These are phyloP conservation scores for Drosophila novamexicana DNA, from an alignment of 1,140 invertebrate species.

Conservation along the genomic window DNA sequence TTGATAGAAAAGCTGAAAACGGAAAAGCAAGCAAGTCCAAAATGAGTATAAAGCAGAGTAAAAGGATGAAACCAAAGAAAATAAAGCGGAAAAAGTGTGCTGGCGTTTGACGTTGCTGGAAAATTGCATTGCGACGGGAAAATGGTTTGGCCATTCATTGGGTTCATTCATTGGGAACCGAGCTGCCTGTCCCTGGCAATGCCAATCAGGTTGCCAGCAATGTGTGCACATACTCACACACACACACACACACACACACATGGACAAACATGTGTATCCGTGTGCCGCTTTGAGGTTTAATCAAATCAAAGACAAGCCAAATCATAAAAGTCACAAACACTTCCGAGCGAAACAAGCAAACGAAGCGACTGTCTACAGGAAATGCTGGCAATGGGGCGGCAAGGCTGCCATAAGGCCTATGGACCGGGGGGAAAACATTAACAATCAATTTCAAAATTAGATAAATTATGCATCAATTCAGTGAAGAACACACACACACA, in stretches of 20 bases:
- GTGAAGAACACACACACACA: not conserved
- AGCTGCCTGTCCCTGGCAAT: slow-evolving; percentile 20
- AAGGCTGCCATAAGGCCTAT: not conserved
- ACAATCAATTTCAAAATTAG: slow-evolving; percentile 35
- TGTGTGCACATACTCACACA: not conserved
- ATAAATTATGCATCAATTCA: slow-evolving; percentile 37
- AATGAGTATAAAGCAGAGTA: slow-evolving; percentile 21
- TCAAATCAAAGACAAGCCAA: slow-evolving; percentile 74
- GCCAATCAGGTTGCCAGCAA: slow-evolving; percentile 52
- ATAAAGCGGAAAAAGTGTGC: not conserved
- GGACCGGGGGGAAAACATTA: not conserved
- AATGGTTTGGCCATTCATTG: slow-evolving; percentile 63
- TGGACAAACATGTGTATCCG: not conserved
- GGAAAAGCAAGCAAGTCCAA: not conserved
- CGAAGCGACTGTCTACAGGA: slow-evolving; percentile 26
- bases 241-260: not conserved
- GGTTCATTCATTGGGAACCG: slow-evolving; percentile 59
- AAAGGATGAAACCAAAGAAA: not conserved
- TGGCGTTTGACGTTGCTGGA: not conserved
- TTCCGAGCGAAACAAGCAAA: slow-evolving; percentile 47
- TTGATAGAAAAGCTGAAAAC: slow-evolving; percentile 38
- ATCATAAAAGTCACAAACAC: slow-evolving; percentile 59
- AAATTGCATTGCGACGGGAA: slow-evolving; percentile 22
- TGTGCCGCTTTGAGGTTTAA: slow-evolving; percentile 49
- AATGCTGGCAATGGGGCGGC: not conserved